Percentiles rank a stretch among this genome's conserved stretches.
Evolutionary conservation across 2,888 invertebrate genomes (phyloP).

Genomic region (Dolichopus griseipennis): DNA sequence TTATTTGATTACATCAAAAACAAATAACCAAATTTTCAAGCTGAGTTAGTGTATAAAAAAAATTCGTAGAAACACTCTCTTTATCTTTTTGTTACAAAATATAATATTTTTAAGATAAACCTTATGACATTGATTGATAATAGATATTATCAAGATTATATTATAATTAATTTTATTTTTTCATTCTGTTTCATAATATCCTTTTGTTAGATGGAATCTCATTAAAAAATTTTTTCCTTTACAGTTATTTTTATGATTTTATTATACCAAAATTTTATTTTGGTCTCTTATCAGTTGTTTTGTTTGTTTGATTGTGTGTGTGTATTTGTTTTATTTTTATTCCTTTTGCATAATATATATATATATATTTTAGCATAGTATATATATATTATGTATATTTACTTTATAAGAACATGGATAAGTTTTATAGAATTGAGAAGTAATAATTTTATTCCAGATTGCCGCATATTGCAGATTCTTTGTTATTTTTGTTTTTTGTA

Average conservation of each 20-base stretch:
- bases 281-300: neutral
- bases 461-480: neutral
- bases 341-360: neutral
- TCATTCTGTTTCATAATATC: neutral
- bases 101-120: too few species aligned
- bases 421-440: neutral
- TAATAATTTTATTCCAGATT: neutral
- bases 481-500: neutral
- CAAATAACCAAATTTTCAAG: too few species aligned
- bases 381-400: neutral
- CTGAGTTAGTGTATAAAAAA: too few species aligned
- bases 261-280: neutral
- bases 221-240: neutral
- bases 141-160: too few species aligned
- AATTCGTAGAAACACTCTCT: too few species aligned
- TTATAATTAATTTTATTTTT: neutral
- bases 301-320: neutral
- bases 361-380: too few species aligned
- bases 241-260: neutral
- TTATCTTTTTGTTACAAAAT: too few species aligned
- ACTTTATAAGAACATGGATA: neutral
- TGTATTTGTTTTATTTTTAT: neutral
- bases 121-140: too few species aligned
- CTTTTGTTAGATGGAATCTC: neutral
- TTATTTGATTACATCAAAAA: too few species aligned